Percentiles rank a stretch among this genome's conserved stretches.
Conservation (phyloP, 2,797 vertebrate species). For the Darevskia mixta region DNA sequence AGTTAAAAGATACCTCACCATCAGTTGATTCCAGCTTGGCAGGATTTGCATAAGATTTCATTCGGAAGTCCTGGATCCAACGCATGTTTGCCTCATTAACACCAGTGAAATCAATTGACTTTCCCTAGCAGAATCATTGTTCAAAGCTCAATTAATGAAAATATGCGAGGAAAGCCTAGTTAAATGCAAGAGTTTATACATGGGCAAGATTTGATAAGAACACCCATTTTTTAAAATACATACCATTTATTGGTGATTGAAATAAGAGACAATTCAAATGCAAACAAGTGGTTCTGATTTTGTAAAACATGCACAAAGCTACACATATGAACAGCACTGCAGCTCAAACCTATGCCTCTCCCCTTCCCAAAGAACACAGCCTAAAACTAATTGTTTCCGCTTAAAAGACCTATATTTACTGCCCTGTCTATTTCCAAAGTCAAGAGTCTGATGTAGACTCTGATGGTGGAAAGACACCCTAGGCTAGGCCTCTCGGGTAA, state of each 20-base stretch:
- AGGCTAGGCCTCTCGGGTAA: background rate
- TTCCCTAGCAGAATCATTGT: constrained; percentile 81
- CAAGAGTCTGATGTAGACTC: background rate
- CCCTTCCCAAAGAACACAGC: background rate
- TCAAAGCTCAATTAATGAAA: background rate
- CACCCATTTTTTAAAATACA: background rate
- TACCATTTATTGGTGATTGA: background rate
- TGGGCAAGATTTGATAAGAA: background rate
- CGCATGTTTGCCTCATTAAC: constrained; percentile 87
- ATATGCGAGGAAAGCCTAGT: background rate
- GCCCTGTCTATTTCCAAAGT: background rate
- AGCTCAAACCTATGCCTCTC: background rate
- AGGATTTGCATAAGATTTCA: constrained; percentile 90
- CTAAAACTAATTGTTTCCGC: background rate
- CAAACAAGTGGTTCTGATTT: background rate
- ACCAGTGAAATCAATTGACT: constrained; percentile 89
- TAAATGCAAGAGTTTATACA: background rate
- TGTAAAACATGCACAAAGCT: background rate
- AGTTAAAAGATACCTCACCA: constrained; percentile 78
- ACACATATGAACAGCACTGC: background rate
- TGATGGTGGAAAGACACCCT: background rate
- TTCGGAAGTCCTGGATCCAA: constrained; percentile 96
- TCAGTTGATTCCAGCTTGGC: constrained; percentile 97
- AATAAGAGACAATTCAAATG: background rate
- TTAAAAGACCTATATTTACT: background rate